These are phyloP conservation scores for Pseudomyrmex concolor DNA, from an alignment of 1,140 invertebrate genomes.

Conservation along the genomic window DNA sequence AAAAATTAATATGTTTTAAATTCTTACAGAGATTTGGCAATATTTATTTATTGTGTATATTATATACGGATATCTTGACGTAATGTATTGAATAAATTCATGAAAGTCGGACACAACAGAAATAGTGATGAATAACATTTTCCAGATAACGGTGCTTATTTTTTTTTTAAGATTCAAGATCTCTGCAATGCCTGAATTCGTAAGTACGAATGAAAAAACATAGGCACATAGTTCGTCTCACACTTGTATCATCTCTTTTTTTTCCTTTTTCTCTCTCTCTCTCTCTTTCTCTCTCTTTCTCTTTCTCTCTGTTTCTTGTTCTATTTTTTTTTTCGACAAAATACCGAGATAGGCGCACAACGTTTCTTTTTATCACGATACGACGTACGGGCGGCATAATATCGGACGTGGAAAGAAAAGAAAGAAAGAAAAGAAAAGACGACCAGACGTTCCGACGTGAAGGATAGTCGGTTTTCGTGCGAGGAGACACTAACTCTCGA, in stretches of 20 bases:
- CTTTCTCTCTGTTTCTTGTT: conserved; percentile 18
- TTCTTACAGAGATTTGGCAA: background rate
- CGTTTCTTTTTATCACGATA: conserved; percentile 62
- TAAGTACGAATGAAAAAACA: conserved; percentile 3
- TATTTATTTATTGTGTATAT: background rate
- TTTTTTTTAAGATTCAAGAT: conserved; percentile 26
- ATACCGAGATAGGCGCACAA: conserved; percentile 53
- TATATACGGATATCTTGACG: background rate
- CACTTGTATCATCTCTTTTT: too few relatives aligned
- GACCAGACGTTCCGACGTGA: conserved; percentile 41
- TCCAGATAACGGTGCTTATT: conserved; percentile 34
- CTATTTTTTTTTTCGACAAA: conserved; percentile 40
- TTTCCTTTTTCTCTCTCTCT: too few relatives aligned
- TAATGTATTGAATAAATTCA: too few relatives aligned
- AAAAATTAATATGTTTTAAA: background rate
- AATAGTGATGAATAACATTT: conserved; percentile 8
- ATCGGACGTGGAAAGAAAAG: background rate
- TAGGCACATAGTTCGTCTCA: conserved; percentile 9
- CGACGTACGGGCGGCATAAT: conserved; percentile 22
- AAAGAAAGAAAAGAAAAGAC: conserved; percentile 42
- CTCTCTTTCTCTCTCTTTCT: too few relatives aligned
- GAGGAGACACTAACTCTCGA: conserved; percentile 49
- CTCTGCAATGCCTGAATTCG: conserved; percentile 39
- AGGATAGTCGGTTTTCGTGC: conserved; percentile 63
- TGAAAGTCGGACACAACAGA: background rate